These are phyloP conservation scores for Epicauta chinensis DNA, from an alignment of 1,140 invertebrate species.

Conservation along the genomic window DNA sequence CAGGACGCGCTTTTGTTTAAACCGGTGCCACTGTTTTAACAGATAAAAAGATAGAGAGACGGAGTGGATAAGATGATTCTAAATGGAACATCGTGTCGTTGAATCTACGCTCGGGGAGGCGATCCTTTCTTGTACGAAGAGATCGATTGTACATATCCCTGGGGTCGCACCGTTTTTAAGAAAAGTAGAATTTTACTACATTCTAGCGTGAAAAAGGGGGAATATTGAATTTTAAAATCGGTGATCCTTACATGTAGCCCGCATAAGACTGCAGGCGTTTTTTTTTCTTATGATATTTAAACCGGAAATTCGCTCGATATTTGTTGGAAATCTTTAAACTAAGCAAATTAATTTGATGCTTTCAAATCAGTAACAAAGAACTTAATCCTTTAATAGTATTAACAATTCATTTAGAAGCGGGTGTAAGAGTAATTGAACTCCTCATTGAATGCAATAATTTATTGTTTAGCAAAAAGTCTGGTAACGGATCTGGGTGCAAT, in stretches of 20 bases:
- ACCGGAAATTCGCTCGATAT: neutral
- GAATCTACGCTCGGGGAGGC: constrained; percentile 20
- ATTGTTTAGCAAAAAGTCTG: constrained; percentile 3
- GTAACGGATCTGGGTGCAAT: neutral
- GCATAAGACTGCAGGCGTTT: neutral
- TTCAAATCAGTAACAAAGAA: constrained; percentile 13
- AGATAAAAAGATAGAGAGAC: constrained; percentile 23
- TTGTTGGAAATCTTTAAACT: constrained; percentile 1
- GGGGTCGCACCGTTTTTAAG: constrained; percentile 11
- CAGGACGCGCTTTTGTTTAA: constrained; percentile 20
- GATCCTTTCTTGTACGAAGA: constrained; percentile 17
- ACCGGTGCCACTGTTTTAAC: constrained; percentile 15
- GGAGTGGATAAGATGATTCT: constrained; percentile 25
- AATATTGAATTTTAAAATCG: constrained; percentile 11
- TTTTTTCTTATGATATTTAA: no score
- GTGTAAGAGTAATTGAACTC: constrained; percentile 15
- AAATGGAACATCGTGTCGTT: constrained; percentile 25
- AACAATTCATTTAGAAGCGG: constrained; percentile 9
- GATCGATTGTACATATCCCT: constrained; percentile 25
- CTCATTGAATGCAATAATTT: constrained; percentile 15
- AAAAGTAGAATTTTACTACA: constrained; percentile 16
- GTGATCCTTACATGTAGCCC: neutral
- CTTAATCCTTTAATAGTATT: constrained; percentile 17
- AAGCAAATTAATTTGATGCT: constrained; percentile 15
- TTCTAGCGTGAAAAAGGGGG: neutral